Evolutionary conservation across 2,113 vertebrate species (phyloP).

Genomic region (Rana temporaria): DNA sequence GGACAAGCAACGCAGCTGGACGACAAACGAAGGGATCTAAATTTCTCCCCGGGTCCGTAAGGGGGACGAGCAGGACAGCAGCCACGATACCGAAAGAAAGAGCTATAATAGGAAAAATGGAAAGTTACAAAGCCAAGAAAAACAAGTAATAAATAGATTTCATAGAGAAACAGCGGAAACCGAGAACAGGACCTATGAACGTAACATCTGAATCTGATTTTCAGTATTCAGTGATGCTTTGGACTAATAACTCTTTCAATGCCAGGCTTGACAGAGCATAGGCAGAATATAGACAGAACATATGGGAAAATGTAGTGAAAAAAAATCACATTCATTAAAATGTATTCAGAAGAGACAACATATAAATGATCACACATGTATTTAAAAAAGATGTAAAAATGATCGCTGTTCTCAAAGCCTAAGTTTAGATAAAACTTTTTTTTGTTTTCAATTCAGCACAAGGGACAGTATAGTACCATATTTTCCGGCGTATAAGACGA

Average conservation of each 20-base stretch:
- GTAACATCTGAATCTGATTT: conserved; percentile 60
- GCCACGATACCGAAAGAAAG: conserved; percentile 74
- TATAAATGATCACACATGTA: too few relatives aligned
- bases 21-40: conserved; percentile 72
- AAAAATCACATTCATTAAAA: not conserved
- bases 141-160: conserved; percentile 81
- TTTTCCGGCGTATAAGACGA: too few relatives aligned
- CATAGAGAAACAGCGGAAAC: conserved; percentile 59
- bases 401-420: too few relatives aligned
- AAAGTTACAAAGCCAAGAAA: conserved; percentile 80
- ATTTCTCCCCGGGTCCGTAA: conserved; percentile 70
- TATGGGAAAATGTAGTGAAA: not conserved
- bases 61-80: conserved; percentile 77
- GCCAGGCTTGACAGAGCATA: not conserved
- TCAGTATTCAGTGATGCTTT: conserved; percentile 61
- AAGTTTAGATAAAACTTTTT: too few relatives aligned
- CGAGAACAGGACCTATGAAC: conserved; percentile 61
- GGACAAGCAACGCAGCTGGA: conserved; percentile 90
- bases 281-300: too few relatives aligned
- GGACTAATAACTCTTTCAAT: conserved; percentile 40
- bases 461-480: too few relatives aligned
- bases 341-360: not conserved
- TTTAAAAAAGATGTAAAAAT: too few relatives aligned
- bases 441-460: too few relatives aligned
- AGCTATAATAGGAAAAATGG: conserved; percentile 82